Evolutionary conservation across 2,797 vertebrate genomes (phyloP).

Genomic region (Nyctalus aviator): DNA sequence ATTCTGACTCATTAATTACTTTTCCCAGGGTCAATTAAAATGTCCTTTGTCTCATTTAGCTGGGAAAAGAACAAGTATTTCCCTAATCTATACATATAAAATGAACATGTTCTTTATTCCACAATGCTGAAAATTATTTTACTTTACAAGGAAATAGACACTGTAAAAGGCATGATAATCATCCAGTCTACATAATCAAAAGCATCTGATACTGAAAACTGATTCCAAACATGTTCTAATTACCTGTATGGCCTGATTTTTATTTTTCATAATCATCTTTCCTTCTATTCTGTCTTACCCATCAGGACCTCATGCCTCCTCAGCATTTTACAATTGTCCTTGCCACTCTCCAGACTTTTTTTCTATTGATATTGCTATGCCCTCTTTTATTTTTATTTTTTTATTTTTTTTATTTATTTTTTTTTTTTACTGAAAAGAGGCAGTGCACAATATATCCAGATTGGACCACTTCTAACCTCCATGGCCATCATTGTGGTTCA

Average conservation of each 20-base stretch:
- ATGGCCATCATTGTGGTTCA: background rate
- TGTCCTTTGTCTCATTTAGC: slow-evolving; percentile 62
- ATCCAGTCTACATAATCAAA: background rate
- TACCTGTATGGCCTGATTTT: background rate
- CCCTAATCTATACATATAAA: slow-evolving; percentile 35
- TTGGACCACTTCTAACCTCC: background rate
- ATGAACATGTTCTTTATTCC: slow-evolving; percentile 54
- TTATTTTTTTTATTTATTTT: background rate
- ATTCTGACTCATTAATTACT: slow-evolving; percentile 56
- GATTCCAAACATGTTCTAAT: slow-evolving; percentile 30
- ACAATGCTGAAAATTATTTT: slow-evolving; percentile 55
- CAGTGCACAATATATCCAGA: background rate
- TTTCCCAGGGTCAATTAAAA: slow-evolving; percentile 57
- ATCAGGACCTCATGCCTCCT: background rate
- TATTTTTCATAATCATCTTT: slow-evolving; percentile 37
- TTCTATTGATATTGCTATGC: background rate
- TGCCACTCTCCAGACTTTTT: background rate
- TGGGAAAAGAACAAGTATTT: slow-evolving; percentile 57
- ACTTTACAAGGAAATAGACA: slow-evolving; percentile 28
- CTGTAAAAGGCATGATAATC: background rate
- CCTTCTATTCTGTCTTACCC: background rate
- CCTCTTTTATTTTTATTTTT: background rate
- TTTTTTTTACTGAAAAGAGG: background rate
- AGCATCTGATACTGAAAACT: slow-evolving; percentile 31
- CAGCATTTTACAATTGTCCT: slow-evolving; percentile 11